Evolutionary conservation across 2,797 vertebrate genomes (phyloP), one percentile per base, ranked within the genome.

Genomic region (Sphenopsis melanotis): DNA sequence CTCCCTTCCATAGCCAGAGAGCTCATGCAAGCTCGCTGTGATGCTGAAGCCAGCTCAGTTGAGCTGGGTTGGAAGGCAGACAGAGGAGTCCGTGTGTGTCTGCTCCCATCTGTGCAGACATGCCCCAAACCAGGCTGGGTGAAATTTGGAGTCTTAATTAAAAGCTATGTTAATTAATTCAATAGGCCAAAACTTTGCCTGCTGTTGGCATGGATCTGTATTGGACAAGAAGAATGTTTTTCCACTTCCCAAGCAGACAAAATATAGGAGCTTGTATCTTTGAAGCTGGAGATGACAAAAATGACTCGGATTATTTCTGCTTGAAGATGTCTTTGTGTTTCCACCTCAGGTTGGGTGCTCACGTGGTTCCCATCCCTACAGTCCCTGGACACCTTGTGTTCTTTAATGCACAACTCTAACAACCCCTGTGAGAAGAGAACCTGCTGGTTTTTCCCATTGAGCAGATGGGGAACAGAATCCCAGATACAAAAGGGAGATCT

Each of bases 81-180:
- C 87, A 96, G 85, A 88, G 34, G 29, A 96, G 59, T 29, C 50
- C 0, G 0, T 1, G 4, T 92, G 76, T 78, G 89, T 94, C 93
- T 91, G 95, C 10, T 0, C 85, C 94, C 91, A 81, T 95, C 90
- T 94, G 94, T 50, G 93, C 44, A 95, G 96, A 96, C 96, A 94
- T 95, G 95, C 93, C 94, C 80, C 59, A 59, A 95, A 76, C 85
- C 90, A 94, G 76, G 50, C 80, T 94, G 83, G 78, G 77, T 92
- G 66, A 95, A 94, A 87, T 70, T 16, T 81, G 69, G 79, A 93
- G 63, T n/a, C 57, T 88, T 92, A 83, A 86, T 95, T 94, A 93
- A 95, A 91, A 90, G 49, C 0, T 2, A 49, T 79, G 66, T 66
- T 94, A 93, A 94, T 91, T 94, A 93, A 91, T 95, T 88, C 91